Conservation (phyloP, 1,140 invertebrate genomes). For the Anthonomus grandis region DNA sequence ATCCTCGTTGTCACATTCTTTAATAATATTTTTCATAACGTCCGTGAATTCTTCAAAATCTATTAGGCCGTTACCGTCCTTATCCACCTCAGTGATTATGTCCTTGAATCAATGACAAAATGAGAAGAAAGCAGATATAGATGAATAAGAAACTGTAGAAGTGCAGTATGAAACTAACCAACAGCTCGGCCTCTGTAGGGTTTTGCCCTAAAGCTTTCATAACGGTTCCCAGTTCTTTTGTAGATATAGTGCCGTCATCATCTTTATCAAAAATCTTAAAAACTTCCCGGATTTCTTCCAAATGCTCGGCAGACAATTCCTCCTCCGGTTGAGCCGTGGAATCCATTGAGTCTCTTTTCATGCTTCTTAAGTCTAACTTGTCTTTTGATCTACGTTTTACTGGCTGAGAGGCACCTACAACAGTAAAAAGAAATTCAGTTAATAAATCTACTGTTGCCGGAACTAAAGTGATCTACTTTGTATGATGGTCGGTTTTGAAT, state of each 20-base stretch:
- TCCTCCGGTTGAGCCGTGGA: no score
- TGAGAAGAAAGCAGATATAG: neutral
- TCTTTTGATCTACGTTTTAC: no score
- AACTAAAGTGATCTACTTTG: no score
- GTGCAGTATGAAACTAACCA: neutral
- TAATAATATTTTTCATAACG: conserved; percentile 29
- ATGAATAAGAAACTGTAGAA: no score
- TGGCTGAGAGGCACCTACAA: no score
- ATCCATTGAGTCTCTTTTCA: no score
- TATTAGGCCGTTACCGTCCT: conserved; percentile 48
- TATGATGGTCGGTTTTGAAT: no score
- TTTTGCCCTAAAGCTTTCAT: conserved; percentile 47
- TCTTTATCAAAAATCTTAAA: conserved; percentile 60
- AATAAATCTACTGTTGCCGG: no score
- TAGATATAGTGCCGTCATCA: conserved; percentile 38
- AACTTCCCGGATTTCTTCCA: conserved; percentile 18
- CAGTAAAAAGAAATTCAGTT: no score
- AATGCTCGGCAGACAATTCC: no score
- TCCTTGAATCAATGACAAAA: conserved; percentile 23
- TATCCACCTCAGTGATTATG: conserved; percentile 48
- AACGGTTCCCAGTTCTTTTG: conserved; percentile 44
- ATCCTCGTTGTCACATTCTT: conserved; percentile 13
- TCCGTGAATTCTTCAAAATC: conserved; percentile 39
- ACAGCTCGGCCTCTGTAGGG: conserved; percentile 44
- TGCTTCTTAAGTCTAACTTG: no score